Evolutionary conservation across 2,113 vertebrate genomes (phyloP).

Genomic region (Psittacula cyanocephala): DNA sequence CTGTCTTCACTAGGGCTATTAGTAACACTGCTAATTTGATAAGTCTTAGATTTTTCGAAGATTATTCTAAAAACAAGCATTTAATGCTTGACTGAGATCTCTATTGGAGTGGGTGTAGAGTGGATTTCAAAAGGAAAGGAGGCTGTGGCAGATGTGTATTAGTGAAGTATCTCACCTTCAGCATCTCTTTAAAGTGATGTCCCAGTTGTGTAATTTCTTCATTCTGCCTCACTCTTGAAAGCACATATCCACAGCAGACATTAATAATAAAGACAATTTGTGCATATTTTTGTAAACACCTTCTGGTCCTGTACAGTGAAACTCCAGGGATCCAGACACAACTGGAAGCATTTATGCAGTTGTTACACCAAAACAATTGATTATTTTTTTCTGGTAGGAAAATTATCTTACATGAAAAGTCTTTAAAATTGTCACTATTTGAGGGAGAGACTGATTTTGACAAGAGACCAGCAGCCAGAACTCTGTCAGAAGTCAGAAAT

Average conservation of each 20-base stretch:
- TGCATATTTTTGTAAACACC: neutral
- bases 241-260: neutral
- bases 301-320: neutral
- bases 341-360: neutral
- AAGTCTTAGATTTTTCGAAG: neutral
- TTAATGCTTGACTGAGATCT: neutral
- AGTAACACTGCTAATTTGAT: neutral
- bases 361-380: neutral
- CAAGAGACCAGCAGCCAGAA: neutral
- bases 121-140: neutral
- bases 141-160: neutral
- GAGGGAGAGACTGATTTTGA: neutral
- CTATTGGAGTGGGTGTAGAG: neutral
- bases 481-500: neutral
- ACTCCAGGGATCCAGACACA: neutral
- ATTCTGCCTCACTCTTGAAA: neutral
- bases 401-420: neutral
- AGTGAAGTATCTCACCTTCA: neutral
- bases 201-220: neutral
- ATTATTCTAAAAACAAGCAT: neutral
- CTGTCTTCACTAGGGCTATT: neutral
- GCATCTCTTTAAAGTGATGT: neutral
- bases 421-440: neutral
- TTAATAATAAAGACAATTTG: neutral
- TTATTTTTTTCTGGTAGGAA: neutral